Evolutionary conservation across 2,888 invertebrate genomes (phyloP).

Genomic region (Dasypolia templi): DNA sequence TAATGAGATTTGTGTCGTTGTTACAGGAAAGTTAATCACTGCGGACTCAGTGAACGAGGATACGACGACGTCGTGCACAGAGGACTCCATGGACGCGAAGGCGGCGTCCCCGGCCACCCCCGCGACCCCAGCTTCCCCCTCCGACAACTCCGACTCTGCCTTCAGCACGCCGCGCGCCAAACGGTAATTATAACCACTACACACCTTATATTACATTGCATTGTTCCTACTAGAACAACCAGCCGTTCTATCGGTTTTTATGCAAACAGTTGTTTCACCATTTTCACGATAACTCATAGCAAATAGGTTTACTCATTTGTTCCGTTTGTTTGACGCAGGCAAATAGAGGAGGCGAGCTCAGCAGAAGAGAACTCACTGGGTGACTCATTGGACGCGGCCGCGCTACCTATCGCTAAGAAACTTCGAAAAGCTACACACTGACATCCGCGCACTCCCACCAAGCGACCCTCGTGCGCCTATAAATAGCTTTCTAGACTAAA

Average conservation of each 20-base stretch:
- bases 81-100: slow-evolving; percentile 93
- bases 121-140: slow-evolving; percentile 85
- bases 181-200: slow-evolving; percentile 75
- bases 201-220: slow-evolving; percentile 41
- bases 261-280: slow-evolving; percentile 58
- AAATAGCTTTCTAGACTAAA: slow-evolving; percentile 90
- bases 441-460: slow-evolving; percentile 84
- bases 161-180: slow-evolving; percentile 89
- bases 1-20: slow-evolving; percentile 32
- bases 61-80: slow-evolving; percentile 93
- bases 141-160: slow-evolving; percentile 88
- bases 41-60: slow-evolving; percentile 92
- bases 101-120: slow-evolving; percentile 83
- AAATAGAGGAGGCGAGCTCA: slow-evolving; percentile 89
- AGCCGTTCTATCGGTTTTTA: slow-evolving; percentile 42
- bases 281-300: slow-evolving; percentile 25
- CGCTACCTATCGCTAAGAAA: slow-evolving; percentile 86
- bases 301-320: slow-evolving; percentile 35
- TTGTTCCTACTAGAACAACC: slow-evolving; percentile 34
- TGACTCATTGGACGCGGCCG: slow-evolving; percentile 80
- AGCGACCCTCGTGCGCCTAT: slow-evolving; percentile 85
- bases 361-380: slow-evolving; percentile 90
- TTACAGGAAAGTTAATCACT: slow-evolving; percentile 83
- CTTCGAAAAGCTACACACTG: slow-evolving; percentile 88
- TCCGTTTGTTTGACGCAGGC: slow-evolving; percentile 74